Base-by-base conservation (phyloP, 92 coral and sea anemone species). In the Palythoa caribaeorum region DNA sequence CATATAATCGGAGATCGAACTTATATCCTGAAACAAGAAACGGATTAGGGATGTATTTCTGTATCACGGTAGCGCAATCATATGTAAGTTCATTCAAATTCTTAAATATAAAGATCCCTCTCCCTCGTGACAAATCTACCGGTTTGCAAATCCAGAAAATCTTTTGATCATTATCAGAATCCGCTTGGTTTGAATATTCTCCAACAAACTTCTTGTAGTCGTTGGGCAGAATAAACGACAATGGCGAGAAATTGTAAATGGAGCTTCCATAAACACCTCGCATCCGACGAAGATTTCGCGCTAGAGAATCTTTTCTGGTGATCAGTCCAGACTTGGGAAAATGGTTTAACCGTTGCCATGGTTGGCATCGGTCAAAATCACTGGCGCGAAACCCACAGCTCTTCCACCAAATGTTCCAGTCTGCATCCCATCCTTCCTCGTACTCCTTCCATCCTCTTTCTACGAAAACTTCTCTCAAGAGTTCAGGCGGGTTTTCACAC, bases 341-440 rank as follows among this genome's bases (percentile, higher is more conserved):
- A 90, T 95, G 98, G 71, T 95, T 95, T 11, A 95, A 86, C 38
- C 98, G 98, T 88, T 95, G 98, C 98, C 98, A 95, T 7, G 98
- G 98, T 47, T 91, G 90, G 83, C 96, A 95, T 8, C 84, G 85
- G 89, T 95, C 96, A 80, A 88, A 93, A 81, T 95, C 98, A 70
- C 93, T 73, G 13, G 93, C 85, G 21, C 96, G 91, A 71, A 95
- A 95, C 17, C 98, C 98, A 8, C 91, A 94, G 37, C 92, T 87
- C 78, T 93, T 95, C 98, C 98, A 95, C 98, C 98, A 95, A 39
- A 95, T 72, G 76, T 93, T 95, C 98, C 98, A 95, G 10, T 80
- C 90, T 66, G 85, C 94, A 13, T 77, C 87, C 54, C 87, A 79
- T 35, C 85, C 94, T 73, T 91, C 92, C 37, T 90, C 86, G 69